phyloP scores from a whole-genome alignment of 2,797 vertebrate species.

The Myiotriccus ornatus region DNA sequence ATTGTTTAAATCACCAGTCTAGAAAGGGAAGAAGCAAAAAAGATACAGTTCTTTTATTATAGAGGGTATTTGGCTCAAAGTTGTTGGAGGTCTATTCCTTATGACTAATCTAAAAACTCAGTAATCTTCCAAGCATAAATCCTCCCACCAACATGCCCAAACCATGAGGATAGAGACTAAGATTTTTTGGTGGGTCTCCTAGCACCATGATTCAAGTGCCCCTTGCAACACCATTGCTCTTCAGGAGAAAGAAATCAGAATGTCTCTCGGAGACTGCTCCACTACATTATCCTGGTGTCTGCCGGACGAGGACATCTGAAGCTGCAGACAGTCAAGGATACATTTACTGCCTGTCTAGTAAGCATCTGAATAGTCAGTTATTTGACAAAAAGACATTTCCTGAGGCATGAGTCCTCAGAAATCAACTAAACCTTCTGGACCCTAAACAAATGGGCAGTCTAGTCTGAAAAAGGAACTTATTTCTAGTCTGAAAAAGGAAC shows the following conservation, averaged over 20 bases:
- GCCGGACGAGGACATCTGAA: background rate
- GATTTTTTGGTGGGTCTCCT: background rate
- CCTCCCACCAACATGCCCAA: background rate
- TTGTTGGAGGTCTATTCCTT: background rate
- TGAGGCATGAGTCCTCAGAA: background rate
- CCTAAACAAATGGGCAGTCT: background rate
- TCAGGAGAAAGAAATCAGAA: background rate
- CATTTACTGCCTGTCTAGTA: background rate
- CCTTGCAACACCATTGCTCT: background rate
- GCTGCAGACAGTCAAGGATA: background rate
- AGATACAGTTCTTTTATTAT: background rate
- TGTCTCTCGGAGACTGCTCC: rapidly evolving
- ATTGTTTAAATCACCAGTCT: background rate
- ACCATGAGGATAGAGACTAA: background rate
- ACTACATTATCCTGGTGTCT: background rate
- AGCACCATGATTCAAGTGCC: background rate
- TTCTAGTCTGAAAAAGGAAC: background rate
- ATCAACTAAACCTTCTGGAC: background rate
- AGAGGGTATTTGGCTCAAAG: background rate
- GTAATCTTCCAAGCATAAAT: background rate
- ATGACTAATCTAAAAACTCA: background rate
- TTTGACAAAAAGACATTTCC: background rate
- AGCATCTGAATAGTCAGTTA: background rate
- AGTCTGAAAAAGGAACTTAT: background rate
- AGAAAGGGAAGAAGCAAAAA: background rate